Percentiles rank a stretch among this genome's conserved stretches.
Conservation (phyloP, 2,888 invertebrate species). For the Drosophila tripunctata region DNA sequence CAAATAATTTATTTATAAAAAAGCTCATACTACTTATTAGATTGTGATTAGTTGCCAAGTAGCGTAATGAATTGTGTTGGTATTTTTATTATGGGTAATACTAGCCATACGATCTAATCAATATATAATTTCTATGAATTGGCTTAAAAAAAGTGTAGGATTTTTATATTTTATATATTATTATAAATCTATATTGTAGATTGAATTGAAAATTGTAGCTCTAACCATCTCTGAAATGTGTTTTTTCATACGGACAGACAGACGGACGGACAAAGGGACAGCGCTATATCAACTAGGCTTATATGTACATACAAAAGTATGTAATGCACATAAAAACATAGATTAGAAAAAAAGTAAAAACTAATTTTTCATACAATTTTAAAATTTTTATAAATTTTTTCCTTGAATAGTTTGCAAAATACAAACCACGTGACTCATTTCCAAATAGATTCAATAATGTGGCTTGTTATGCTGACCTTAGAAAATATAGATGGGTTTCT, state of each 20-base stretch:
- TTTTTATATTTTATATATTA: no score
- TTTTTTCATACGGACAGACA: no score
- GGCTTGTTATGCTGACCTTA: conserved; percentile 17
- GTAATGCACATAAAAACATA: no score
- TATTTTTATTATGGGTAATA: not conserved
- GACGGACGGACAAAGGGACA: no score
- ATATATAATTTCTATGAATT: not conserved
- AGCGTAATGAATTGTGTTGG: not conserved
- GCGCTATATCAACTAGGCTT: no score
- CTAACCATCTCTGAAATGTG: no score
- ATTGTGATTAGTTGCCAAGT: conserved; percentile 28
- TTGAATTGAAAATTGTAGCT: no score
- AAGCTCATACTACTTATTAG: not conserved
- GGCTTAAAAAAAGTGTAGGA: no score
- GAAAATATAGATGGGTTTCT: not conserved
- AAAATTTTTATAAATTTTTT: no score
- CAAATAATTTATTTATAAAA: conserved; percentile 21
- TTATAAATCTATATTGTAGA: no score
- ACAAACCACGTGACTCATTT: not conserved
- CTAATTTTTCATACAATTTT: not conserved
- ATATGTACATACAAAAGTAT: no score
- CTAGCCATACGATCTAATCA: conserved; percentile 9
- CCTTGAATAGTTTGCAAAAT: not conserved
- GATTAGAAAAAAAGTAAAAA: no score
- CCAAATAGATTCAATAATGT: not conserved